A percentile compares a stretch with the other conserved stretches of the same genome.
Conservation (phyloP, 2,888 invertebrate species). For the Keiferia lycopersicella region DNA sequence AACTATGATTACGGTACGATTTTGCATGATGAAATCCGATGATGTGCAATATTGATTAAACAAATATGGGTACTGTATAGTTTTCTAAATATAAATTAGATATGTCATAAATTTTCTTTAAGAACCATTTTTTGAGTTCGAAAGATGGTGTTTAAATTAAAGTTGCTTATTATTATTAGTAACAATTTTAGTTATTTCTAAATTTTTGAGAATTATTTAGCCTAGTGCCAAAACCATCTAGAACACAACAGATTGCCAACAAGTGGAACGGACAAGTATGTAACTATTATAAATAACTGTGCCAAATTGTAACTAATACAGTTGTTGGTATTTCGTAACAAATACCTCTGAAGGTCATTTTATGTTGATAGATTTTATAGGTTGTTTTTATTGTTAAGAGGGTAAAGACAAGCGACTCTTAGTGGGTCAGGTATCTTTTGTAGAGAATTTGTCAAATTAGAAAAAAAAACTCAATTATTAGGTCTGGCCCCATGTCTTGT, state of each 20-base stretch:
- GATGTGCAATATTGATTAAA: conserved; percentile 68
- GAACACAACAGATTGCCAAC: conserved; percentile 29
- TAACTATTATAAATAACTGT: conserved; percentile 50
- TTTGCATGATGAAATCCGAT: conserved; percentile 69
- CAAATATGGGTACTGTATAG: conserved; percentile 60
- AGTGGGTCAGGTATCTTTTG: conserved; percentile 56
- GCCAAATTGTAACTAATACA: conserved; percentile 68
- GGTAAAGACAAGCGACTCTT: conserved; percentile 65
- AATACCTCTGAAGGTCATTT: conserved; percentile 61
- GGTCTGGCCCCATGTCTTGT: conserved; percentile 77
- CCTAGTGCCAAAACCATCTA: conserved; percentile 32
- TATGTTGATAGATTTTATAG: conserved; percentile 80
- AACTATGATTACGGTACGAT: conserved; percentile 50
- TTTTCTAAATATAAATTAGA: conserved; percentile 61
- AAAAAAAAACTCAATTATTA: conserved; percentile 70
- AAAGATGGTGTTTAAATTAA: conserved; percentile 54
- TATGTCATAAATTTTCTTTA: conserved; percentile 56
- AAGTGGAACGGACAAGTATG: conserved; percentile 42
- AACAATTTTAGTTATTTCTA: conserved; percentile 25
- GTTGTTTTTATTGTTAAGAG: conserved; percentile 80
- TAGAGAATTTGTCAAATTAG: conserved; percentile 74
- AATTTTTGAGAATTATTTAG: conserved; percentile 21
- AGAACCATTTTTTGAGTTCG: conserved; percentile 56
- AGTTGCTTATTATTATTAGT: conserved; percentile 39
- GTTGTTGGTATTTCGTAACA: conserved; percentile 44